phyloP scores from a whole-genome alignment of 2,888 invertebrate genomes.

The Cephus rjabovi region DNA sequence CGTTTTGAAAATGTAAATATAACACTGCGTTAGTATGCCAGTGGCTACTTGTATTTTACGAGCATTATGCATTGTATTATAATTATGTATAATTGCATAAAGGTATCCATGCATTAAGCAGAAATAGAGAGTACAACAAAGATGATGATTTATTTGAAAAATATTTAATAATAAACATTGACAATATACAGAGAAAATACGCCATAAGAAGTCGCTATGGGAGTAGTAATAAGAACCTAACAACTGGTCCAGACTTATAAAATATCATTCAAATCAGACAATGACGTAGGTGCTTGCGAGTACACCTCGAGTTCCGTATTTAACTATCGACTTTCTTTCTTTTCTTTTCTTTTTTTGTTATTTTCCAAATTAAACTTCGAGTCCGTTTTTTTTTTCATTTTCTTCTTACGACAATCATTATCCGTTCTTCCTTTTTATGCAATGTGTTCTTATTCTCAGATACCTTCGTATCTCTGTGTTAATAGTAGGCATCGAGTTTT shows the following conservation, averaged over 20 bases:
- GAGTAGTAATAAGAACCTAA: slow-evolving; percentile 62
- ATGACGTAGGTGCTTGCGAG: slow-evolving; percentile 54
- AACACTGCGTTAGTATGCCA: background rate
- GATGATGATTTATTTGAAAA: slow-evolving; percentile 58
- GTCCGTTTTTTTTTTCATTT: slow-evolving; percentile 19
- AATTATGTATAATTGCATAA: background rate
- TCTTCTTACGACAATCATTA: background rate
- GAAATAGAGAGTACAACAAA: background rate
- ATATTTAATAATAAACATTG: slow-evolving; percentile 67
- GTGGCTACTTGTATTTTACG: background rate
- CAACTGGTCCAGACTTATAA: slow-evolving; percentile 65
- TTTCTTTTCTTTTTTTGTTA: slow-evolving; percentile 16
- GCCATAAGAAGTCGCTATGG: slow-evolving; percentile 65
- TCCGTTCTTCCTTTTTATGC: background rate
- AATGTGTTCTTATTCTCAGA: background rate
- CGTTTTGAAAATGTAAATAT: background rate
- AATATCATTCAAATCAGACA: slow-evolving; percentile 65
- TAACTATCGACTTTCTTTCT: background rate
- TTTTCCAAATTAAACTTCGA: slow-evolving; percentile 45
- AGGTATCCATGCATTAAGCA: background rate
- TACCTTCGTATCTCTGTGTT: slow-evolving; percentile 13
- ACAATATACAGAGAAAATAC: slow-evolving; percentile 66
- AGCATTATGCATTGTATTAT: background rate
- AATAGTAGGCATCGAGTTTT: background rate
- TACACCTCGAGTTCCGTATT: slow-evolving; percentile 30